These are phyloP conservation scores for Calameuta filiformis DNA, from an alignment of 2,888 invertebrate genomes.

Conservation along the genomic window DNA sequence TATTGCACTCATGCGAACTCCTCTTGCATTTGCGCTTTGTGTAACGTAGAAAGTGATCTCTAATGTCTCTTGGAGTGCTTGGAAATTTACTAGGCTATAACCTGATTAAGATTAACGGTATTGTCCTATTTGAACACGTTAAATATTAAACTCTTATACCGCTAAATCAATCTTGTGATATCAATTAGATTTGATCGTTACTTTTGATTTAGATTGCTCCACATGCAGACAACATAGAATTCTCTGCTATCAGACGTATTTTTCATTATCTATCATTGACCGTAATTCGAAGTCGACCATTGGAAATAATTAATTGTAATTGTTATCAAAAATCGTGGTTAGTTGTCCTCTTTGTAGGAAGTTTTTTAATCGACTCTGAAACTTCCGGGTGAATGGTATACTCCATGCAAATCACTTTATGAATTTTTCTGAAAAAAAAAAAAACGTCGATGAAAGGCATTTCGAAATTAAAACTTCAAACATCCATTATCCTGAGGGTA, in stretches of 20 bases:
- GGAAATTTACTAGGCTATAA: neutral
- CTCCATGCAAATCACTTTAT: neutral
- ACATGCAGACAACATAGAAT: neutral
- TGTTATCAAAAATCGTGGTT: neutral
- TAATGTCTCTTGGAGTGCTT: neutral
- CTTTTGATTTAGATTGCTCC: neutral
- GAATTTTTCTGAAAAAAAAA: neutral
- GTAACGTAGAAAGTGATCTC: neutral
- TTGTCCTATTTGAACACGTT: neutral
- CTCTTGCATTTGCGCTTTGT: neutral
- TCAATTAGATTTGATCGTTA: neutral
- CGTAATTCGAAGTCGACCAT: neutral
- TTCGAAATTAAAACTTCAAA: neutral
- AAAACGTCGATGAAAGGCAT: neutral
- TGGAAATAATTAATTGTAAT: neutral
- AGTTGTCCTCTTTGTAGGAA: neutral
- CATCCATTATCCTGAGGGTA: neutral
- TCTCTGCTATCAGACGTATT: neutral
- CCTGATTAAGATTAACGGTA: neutral
- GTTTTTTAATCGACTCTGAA: neutral
- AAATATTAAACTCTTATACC: neutral
- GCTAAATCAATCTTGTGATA: neutral
- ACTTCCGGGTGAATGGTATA: neutral
- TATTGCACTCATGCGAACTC: neutral
- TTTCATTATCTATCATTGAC: neutral